Conservation (phyloP, 2,797 vertebrate species). For the Microcaecilia unicolor region DNA sequence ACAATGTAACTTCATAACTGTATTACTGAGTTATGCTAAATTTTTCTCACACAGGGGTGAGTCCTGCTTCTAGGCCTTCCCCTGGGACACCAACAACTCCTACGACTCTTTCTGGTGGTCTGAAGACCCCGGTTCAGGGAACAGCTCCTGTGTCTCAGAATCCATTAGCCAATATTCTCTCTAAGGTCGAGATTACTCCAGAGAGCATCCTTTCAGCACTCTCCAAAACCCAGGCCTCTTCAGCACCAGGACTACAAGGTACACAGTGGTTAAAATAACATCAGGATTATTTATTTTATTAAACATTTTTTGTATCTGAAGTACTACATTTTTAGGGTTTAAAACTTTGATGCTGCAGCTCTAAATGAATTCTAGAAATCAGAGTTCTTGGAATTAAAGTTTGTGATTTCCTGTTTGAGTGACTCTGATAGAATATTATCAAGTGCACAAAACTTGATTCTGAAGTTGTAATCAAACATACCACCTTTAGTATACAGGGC, state of each 20-base stretch:
- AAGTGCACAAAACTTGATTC: no score
- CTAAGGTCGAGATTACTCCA: constrained; percentile 90
- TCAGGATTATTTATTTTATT: not conserved
- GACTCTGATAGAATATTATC: no score
- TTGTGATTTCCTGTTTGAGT: no score
- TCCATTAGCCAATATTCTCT: constrained; percentile 85
- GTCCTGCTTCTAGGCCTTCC: constrained; percentile 77
- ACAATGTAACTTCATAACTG: no score
- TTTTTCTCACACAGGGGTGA: constrained; percentile 62
- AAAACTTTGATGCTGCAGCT: no score
- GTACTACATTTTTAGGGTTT: no score
- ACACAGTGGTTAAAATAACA: constrained; percentile 2
- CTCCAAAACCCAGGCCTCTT: constrained; percentile 74
- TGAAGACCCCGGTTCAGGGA: constrained; percentile 58
- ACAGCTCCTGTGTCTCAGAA: constrained; percentile 41
- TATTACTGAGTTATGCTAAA: constrained; percentile 12
- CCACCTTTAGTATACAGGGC: no score
- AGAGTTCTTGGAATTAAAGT: no score
- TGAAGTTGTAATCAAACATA: no score
- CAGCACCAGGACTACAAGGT: constrained; percentile 68
- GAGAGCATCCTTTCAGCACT: constrained; percentile 87
- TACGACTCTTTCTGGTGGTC: constrained; percentile 50
- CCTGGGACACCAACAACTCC: constrained; percentile 79
- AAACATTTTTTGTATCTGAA: no score
- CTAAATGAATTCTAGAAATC: no score